Base-by-base conservation (phyloP, 2,797 vertebrate species). In the Nyctibius grandis region DNA sequence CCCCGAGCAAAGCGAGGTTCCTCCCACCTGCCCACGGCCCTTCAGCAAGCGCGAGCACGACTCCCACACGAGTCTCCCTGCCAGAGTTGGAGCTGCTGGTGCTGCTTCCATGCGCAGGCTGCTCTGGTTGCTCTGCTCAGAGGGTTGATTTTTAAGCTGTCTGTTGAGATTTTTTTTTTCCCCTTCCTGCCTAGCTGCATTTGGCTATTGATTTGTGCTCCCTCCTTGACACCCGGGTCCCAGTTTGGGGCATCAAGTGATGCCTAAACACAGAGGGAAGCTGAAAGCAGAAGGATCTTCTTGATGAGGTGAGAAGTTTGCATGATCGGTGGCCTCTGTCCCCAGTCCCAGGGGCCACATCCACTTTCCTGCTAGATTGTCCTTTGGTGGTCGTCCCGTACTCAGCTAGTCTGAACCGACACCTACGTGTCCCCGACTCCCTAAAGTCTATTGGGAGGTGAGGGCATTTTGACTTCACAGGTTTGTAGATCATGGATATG, bases 11-110 rank as follows among this genome's bases (percentile, higher is more conserved):
- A 87, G 48, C 2, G 9, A 79, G 80, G 91, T 95, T 95, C 96
- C 93, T 96, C 94, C 96, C 88, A 84, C 94, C 96, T 95, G 95
- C 93, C 95, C 67, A 93, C 91, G 93, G 73, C 85, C 82, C 87
- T 92, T 89, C 92, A 93, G 87, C 8, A 1, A 82, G 73, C 1
- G 14, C 2, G 26, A 90, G 94, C 94, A 73, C 76, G 69, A 94
- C 95, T 95, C 94, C 85, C 90, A 95, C 91, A 70, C 53, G 2
- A 79, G 77, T 84, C 85, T 96, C 85, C n/a, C 76, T 14, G 17
- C 82, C 94, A 89, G 90, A 60, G 75, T 67, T 89, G 88, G 82
- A 86, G 88, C 93, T 95, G 83, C 82, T 88, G 87, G 63, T 89
- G 83, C 82, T 61, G 85, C 91, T 93, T 69, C 89, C 82, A 47